A percentile compares a stretch with the other conserved stretches of the same genome.
Evolutionary conservation across 1,140 invertebrate genomes (phyloP).

Genomic region (Drosophila leontia): DNA sequence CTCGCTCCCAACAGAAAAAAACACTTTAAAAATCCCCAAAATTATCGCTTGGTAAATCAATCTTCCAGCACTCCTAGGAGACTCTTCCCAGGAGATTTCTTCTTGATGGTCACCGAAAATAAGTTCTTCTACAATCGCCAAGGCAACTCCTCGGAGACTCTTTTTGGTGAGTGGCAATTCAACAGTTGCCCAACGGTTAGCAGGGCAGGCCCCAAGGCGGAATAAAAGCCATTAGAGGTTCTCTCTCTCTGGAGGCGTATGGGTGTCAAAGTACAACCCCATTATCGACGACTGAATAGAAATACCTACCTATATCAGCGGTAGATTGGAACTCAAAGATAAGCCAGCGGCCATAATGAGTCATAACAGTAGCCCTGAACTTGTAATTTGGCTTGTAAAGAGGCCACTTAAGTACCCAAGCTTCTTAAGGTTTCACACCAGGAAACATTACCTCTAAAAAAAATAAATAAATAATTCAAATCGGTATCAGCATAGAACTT

Average conservation of each 20-base stretch:
- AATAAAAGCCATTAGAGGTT: conserved; percentile 16
- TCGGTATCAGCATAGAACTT: background rate
- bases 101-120: too few relatives aligned
- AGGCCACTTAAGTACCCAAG: background rate
- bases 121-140: too few relatives aligned
- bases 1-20: too few relatives aligned
- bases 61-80: too few relatives aligned
- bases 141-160: too few relatives aligned
- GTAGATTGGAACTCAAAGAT: conserved; percentile 30
- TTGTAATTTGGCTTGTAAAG: conserved; percentile 8
- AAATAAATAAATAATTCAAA: background rate
- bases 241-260: background rate
- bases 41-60: too few relatives aligned
- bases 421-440: background rate
- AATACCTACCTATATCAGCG: conserved; percentile 19
- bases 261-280: conserved; percentile 41
- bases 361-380: conserved; percentile 23
- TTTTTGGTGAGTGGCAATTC: too few relatives aligned
- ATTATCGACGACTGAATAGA: conserved; percentile 28
- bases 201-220: conserved; percentile 2
- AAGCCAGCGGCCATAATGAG: conserved; percentile 23
- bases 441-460: background rate
- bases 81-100: too few relatives aligned
- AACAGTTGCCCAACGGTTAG: too few relatives aligned
- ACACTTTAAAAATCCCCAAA: too few relatives aligned